Percentiles rank a stretch among this genome's conserved stretches.
Evolutionary conservation across 1,140 invertebrate species (phyloP).

Genomic region (Macrotrachela quadricornifera): DNA sequence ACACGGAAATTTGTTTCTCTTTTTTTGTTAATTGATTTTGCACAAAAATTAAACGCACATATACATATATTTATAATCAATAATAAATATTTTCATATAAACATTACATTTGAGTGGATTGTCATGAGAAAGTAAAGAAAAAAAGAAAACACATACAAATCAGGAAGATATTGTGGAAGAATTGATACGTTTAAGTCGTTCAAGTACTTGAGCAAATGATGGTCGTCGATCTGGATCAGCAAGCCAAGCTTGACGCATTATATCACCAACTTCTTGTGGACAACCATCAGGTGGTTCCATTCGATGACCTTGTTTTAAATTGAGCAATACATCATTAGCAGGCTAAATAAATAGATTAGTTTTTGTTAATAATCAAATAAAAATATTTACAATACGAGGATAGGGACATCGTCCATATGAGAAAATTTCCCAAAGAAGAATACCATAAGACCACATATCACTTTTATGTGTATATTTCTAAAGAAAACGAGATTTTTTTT

Average conservation of each 20-base stretch:
- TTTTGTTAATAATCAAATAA: slow-evolving; percentile 5
- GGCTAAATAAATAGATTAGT: slow-evolving; percentile 43
- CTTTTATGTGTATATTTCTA: slow-evolving; percentile 70
- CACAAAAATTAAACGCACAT: no score
- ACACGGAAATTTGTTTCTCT: no score
- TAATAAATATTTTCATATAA: no score
- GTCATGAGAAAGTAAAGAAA: no score
- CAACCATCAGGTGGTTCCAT: slow-evolving; percentile 98
- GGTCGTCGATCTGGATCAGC: slow-evolving; percentile 63
- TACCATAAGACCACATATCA: slow-evolving; percentile 99
- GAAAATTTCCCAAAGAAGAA: slow-evolving; percentile 96
- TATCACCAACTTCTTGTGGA: slow-evolving; percentile 73
- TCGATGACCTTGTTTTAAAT: slow-evolving; percentile 92
- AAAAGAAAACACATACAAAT: no score
- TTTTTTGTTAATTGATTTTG: no score
- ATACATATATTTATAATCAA: no score
- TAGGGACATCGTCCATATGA: slow-evolving; percentile 97
- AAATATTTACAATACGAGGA: slow-evolving; percentile 50
- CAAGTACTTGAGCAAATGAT: slow-evolving; percentile 39
- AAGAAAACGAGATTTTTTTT: no score
- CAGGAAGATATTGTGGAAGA: no score
- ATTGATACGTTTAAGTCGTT: no score
- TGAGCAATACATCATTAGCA: slow-evolving; percentile 78
- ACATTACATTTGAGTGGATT: no score
- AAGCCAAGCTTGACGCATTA: slow-evolving; percentile 89